These are phyloP conservation scores for Lepilemur septentrionalis DNA, from an alignment of 2,797 vertebrate genomes.

Conservation along the genomic window DNA sequence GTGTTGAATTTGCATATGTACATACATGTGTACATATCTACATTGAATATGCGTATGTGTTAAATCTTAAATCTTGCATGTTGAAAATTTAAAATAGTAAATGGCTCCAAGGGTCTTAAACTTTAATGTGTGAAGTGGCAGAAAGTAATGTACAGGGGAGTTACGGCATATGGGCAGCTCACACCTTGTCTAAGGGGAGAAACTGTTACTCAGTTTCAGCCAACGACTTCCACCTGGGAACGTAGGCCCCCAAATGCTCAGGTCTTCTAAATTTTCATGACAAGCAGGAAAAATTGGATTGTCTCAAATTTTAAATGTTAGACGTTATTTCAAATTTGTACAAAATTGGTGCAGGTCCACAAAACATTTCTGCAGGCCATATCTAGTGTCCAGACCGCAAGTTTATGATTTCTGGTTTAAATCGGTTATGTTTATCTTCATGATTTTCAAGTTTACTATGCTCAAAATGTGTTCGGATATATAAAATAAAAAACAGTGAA, in stretches of 20 bases:
- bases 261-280: slow-evolving; percentile 33
- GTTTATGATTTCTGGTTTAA: slow-evolving; percentile 8
- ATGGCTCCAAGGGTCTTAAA: not conserved
- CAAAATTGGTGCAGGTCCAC: not conserved
- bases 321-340: not conserved
- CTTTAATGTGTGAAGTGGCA: not conserved
- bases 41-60: not conserved
- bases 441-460: not conserved
- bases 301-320: not conserved
- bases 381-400: not conserved
- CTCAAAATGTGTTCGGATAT: not conserved
- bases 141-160: not conserved
- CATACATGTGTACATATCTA: not conserved
- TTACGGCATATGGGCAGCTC: not conserved
- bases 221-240: not conserved
- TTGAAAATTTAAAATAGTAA: not conserved
- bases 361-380: not conserved
- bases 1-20: not conserved
- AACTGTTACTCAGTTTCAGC: not conserved
- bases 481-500: slow-evolving; percentile 23
- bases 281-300: slow-evolving; percentile 16
- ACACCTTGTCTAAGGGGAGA: not conserved
- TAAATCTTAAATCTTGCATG: not conserved
- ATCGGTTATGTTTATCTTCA: not conserved
- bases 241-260: not conserved